These are phyloP conservation scores for Eulithis prunata DNA, from an alignment of 2,888 invertebrate species.

Conservation along the genomic window DNA sequence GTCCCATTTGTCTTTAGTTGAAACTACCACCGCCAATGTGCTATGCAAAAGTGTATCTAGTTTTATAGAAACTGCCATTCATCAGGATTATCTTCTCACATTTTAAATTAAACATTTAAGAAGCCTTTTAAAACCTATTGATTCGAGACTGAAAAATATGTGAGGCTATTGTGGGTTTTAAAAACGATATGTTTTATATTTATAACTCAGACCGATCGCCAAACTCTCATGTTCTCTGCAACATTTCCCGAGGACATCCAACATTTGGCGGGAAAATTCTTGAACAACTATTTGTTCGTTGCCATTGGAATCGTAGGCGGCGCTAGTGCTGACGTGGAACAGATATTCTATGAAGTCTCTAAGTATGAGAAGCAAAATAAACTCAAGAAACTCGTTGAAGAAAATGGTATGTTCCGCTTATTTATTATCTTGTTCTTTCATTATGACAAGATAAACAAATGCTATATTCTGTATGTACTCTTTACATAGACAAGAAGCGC, in stretches of 20 bases:
- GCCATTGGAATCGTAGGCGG: constrained; percentile 96
- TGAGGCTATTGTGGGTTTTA: background rate
- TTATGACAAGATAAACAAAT: background rate
- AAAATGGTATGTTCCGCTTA: constrained; percentile 69
- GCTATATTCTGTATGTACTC: constrained; percentile 4
- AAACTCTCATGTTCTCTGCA: constrained; percentile 99
- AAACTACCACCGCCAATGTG: background rate
- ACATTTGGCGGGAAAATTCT: constrained; percentile 90
- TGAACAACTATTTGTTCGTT: constrained; percentile 92
- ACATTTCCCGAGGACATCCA: constrained; percentile 99
- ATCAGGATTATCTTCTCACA: no score
- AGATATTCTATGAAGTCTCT: constrained; percentile 88
- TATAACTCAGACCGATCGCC: constrained; percentile 88
- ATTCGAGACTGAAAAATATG: no score
- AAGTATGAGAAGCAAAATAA: constrained; percentile 90
- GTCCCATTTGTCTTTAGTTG: no score
- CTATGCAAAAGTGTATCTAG: background rate
- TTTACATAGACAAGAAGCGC: constrained; percentile 67
- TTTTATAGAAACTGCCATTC: background rate
- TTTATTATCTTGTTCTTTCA: background rate
- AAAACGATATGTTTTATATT: background rate
- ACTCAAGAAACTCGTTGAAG: constrained; percentile 87
- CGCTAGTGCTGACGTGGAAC: constrained; percentile 95
- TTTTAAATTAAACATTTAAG: no score
- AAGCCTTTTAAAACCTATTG: no score